These are phyloP conservation scores for Leptinotarsa peninsularis DNA, from an alignment of 2,888 invertebrate species.

Conservation along the genomic window DNA sequence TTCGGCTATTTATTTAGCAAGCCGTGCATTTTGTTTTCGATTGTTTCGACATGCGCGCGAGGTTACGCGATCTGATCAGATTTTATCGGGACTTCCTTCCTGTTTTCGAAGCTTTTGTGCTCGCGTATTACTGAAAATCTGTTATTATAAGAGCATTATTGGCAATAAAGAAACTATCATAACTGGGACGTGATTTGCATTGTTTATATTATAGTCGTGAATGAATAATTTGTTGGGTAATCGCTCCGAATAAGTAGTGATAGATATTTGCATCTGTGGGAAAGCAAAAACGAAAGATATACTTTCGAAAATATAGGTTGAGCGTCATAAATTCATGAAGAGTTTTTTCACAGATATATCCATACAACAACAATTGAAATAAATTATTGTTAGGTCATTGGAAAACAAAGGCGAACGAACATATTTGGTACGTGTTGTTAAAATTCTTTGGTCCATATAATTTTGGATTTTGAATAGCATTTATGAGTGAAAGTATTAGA, in stretches of 20 bases:
- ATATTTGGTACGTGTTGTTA: too few species aligned
- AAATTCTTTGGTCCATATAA: too few species aligned
- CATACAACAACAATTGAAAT: too few species aligned
- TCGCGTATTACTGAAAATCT: slow-evolving; percentile 57
- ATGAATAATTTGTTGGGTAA: slow-evolving; percentile 43
- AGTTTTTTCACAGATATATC: background rate
- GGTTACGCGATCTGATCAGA: slow-evolving; percentile 56
- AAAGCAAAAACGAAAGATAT: background rate
- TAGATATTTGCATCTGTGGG: background rate
- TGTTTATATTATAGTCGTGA: slow-evolving; percentile 52
- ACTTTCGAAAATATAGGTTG: too few species aligned
- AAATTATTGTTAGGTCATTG: too few species aligned
- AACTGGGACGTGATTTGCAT: slow-evolving; percentile 55
- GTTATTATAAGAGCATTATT: slow-evolving; percentile 57
- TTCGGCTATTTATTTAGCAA: slow-evolving; percentile 29
- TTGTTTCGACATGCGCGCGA: slow-evolving; percentile 56
- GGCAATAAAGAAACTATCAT: slow-evolving; percentile 54
- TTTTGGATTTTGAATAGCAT: background rate
- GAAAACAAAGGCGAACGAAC: too few species aligned
- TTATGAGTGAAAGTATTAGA: too few species aligned
- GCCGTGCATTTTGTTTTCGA: slow-evolving; percentile 58
- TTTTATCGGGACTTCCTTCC: slow-evolving; percentile 61
- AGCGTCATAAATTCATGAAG: too few species aligned
- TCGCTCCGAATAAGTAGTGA: slow-evolving; percentile 14
- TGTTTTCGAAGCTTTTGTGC: slow-evolving; percentile 51